phyloP scores from a whole-genome alignment of 2,888 invertebrate species.

The Tolmerus cingulatus region DNA sequence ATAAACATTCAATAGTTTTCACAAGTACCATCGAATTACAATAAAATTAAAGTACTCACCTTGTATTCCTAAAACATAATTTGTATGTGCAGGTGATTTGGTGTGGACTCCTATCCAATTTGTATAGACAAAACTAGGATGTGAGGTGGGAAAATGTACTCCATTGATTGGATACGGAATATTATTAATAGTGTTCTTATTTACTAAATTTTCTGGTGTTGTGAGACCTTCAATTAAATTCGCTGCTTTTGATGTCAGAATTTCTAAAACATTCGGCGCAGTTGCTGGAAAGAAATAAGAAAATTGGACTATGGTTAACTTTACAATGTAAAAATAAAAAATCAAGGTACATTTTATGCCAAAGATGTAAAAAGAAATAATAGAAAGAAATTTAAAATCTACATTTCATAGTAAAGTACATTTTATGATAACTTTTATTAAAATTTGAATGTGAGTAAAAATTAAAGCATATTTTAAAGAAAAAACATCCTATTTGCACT shows the following conservation, averaged over 20 bases:
- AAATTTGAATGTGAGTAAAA: no score
- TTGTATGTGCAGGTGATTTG: conserved; percentile 62
- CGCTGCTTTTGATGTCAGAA: conserved; percentile 50
- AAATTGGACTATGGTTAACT: not conserved
- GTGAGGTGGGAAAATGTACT: conserved; percentile 39
- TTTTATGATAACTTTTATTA: no score
- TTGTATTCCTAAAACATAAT: conserved; percentile 69
- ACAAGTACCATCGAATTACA: not conserved
- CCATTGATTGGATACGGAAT: conserved; percentile 31
- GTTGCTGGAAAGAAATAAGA: conserved; percentile 49
- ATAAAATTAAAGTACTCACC: conserved; percentile 63
- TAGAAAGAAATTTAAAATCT: no score
- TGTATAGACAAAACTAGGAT: conserved; percentile 52
- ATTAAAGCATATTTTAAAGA: no score
- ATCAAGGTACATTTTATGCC: no score
- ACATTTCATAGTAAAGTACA: no score
- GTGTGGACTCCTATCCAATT: conserved; percentile 57
- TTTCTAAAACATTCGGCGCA: conserved; percentile 51
- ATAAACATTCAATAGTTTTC: not conserved
- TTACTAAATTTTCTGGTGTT: not conserved
- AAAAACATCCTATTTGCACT: no score
- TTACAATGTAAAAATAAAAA: no score
- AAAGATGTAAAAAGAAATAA: no score
- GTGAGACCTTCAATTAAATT: conserved; percentile 50
- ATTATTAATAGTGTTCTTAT: not conserved